Evolutionary conservation across 2,888 invertebrate genomes (phyloP).

Genomic region (Hemistola chrysoprasaria): DNA sequence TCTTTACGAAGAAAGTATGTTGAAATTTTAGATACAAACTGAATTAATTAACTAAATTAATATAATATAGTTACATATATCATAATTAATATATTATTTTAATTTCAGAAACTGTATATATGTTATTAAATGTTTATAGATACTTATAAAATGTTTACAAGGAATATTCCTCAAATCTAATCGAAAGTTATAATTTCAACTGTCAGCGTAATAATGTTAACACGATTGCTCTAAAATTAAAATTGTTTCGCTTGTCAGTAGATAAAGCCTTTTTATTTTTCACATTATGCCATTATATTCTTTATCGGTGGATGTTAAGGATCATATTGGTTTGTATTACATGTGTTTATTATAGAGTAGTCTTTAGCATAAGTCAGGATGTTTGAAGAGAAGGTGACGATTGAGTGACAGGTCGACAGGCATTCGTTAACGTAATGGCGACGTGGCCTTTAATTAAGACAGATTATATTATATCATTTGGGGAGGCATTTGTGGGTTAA

Average conservation of each 20-base stretch:
- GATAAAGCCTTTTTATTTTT: neutral
- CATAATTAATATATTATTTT: too few species aligned
- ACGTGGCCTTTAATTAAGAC: conserved; percentile 49
- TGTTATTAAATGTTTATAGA: too few species aligned
- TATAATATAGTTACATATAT: too few species aligned
- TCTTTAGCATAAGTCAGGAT: conserved; percentile 27
- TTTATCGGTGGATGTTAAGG: conserved; percentile 2
- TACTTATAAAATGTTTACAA: too few species aligned
- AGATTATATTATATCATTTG: conserved; percentile 40
- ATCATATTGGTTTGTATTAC: neutral
- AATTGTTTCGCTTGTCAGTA: conserved; percentile 10
- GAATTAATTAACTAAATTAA: too few species aligned
- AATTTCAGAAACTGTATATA: too few species aligned
- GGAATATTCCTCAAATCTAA: too few species aligned
- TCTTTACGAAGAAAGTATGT: too few species aligned
- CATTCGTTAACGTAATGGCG: conserved; percentile 47
- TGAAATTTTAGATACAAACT: too few species aligned
- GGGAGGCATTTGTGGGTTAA: conserved; percentile 17
- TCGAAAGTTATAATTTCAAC: conserved; percentile 12
- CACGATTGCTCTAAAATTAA: conserved; percentile 11
- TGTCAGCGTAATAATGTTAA: conserved; percentile 15
- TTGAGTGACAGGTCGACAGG: conserved; percentile 53
- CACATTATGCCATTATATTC: conserved; percentile 2
- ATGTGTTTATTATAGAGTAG: conserved; percentile 5
- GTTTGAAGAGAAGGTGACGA: conserved; percentile 39